Base-by-base conservation (phyloP, 2,113 vertebrate genomes). In the Nycticorax nycticorax region DNA sequence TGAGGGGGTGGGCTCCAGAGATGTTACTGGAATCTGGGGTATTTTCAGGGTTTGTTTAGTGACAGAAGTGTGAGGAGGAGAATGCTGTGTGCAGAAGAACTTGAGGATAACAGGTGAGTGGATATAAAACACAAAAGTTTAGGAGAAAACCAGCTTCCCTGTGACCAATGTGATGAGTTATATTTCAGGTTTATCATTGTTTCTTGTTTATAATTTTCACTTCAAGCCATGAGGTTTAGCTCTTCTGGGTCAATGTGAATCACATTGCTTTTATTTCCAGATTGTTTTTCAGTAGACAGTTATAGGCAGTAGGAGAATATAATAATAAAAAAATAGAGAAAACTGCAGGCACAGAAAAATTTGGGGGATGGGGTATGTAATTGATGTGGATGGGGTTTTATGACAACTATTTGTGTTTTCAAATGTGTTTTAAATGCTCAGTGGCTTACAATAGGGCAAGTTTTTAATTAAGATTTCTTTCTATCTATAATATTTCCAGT, bases 381-480 rank as follows among this genome's bases (percentile, higher is more conserved):
- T 88, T 85, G 14, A 60, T 45, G 23, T 67, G 16, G 16, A 76
- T 78, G 17, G 60, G 14, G 48, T 92, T 83, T 93, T 35, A 56
- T 68, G 26, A 69, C 14, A 52, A 26, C 56, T 12, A 3, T 75
- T 82, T 5, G 11, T 12, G 8, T 59, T 80, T 92, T 82, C 10
- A 24, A 55, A 71, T 1, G 3, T 71, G 80, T 92, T 92, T 28
- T 80, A 71, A 71, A 62, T 92, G n/a, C 52, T 88, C 30, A 47
- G 6, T 63, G n/a, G 3, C 14, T 84, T 89, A 71, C 0, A 2
- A 9, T 37, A 12, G 45, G 43, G 10, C 13, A 88, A 88, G 20
- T 16, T 96, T 94, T 96, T 89, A 95, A 95, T 95, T 96, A 92
- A 91, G 80, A 89, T 92, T 84, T 84, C 26, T 92, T 84, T 84